These are phyloP conservation scores for Sardinella longiceps DNA, from an alignment of 2,797 vertebrate genomes.

Conservation along the genomic window DNA sequence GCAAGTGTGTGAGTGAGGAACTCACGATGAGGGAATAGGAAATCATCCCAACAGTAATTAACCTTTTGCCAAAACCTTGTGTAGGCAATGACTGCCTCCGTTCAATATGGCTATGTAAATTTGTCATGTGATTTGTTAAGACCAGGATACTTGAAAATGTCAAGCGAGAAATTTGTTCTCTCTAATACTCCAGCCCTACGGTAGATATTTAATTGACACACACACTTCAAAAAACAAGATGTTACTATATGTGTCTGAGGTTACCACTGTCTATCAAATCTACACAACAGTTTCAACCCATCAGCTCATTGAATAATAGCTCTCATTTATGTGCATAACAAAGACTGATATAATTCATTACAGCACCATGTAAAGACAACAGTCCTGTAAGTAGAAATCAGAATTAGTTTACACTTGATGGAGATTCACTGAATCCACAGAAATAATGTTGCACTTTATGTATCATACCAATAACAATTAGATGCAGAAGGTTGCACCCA, in stretches of 20 bases:
- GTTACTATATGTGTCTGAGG: neutral
- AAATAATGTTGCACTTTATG: too few relatives aligned
- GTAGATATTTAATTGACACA: slow-evolving; percentile 10
- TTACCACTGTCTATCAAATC: neutral
- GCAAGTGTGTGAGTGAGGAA: neutral
- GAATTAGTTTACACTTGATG: too few relatives aligned
- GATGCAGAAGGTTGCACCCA: too few relatives aligned
- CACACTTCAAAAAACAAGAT: neutral
- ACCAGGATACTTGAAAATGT: slow-evolving; percentile 30
- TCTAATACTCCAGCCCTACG: slow-evolving; percentile 20
- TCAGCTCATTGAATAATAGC: neutral
- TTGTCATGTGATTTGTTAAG: slow-evolving; percentile 28
- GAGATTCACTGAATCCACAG: too few relatives aligned
- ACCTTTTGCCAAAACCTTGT: neutral
- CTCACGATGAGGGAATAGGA: neutral
- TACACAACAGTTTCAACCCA: neutral
- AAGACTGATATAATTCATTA: neutral
- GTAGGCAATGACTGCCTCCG: neutral
- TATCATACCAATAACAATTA: too few relatives aligned
- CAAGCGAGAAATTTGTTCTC: slow-evolving; percentile 23
- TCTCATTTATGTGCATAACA: neutral
- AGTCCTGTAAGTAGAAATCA: too few relatives aligned
- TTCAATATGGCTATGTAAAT: slow-evolving; percentile 5
- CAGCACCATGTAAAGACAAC: too few relatives aligned
- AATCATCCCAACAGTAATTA: neutral